Evolutionary conservation across 2,113 vertebrate species (phyloP).

Genomic region (Octodon degus): DNA sequence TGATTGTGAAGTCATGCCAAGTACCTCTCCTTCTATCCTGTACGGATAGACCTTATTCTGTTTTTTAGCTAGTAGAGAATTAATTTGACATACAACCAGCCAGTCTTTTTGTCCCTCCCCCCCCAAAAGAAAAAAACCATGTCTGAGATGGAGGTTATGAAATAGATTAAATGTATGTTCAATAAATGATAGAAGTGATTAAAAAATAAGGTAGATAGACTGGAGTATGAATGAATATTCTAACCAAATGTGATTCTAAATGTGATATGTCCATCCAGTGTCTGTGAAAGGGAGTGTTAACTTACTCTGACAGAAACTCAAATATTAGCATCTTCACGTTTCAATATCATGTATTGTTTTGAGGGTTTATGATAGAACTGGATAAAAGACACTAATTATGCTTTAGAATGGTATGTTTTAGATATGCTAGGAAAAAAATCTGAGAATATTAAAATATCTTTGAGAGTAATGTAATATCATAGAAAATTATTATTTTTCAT

Average conservation of each 20-base stretch:
- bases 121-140: neutral
- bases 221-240: neutral
- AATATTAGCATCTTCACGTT: neutral
- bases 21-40: neutral
- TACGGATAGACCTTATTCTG: neutral
- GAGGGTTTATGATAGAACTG: neutral
- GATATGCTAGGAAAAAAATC: neutral
- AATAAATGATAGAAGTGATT: neutral
- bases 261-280: neutral
- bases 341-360: neutral
- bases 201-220: neutral
- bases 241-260: neutral
- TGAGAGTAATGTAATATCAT: neutral
- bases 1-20: neutral
- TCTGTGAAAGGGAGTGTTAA: neutral
- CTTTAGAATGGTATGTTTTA: neutral
- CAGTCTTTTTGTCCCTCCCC: neutral
- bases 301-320: neutral
- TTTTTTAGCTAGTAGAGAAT: neutral
- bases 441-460: neutral
- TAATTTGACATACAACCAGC: neutral
- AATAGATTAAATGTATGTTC: neutral
- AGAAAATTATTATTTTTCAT: neutral
- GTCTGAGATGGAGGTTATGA: neutral
- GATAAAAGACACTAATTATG: neutral